Conservation (phyloP, 1,140 invertebrate species). For the Drosophila mayri region DNA sequence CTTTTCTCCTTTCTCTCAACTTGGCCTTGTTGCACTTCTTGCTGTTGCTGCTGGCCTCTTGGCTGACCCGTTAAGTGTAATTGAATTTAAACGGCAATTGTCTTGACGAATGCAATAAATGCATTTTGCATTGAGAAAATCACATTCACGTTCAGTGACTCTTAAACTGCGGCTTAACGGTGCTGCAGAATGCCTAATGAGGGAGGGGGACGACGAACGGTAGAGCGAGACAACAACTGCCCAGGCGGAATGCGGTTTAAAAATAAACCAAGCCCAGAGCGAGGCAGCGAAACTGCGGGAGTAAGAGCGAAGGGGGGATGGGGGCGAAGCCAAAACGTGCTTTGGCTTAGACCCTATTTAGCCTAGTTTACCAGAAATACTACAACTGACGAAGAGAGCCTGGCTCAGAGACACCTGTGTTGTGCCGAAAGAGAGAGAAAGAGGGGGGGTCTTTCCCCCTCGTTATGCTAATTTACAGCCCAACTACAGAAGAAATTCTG, state of each 20-base stretch:
- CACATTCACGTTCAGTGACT: conserved; percentile 42
- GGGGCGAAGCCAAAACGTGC: conserved; percentile 69
- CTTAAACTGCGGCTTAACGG: conserved; percentile 65
- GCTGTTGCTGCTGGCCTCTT: conserved; percentile 55
- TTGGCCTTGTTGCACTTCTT: conserved; percentile 39
- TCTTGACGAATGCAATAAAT: conserved; percentile 56
- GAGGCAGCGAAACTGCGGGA: conserved; percentile 5
- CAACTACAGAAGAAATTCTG: conserved; percentile 17
- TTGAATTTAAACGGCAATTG: conserved; percentile 75
- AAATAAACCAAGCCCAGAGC: conserved; percentile 71
- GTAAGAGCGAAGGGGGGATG: conserved; percentile 1
- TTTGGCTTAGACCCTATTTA: conserved; percentile 80
- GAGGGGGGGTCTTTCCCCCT: conserved; percentile 9
- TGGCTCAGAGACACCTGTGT: conserved; percentile 63
- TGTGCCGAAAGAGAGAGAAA: conserved; percentile 16
- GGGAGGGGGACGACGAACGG: conserved; percentile 11
- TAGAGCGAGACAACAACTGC: conserved; percentile 47
- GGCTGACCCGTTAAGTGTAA: conserved; percentile 66
- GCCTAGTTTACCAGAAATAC: conserved; percentile 67
- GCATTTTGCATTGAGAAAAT: conserved; percentile 48
- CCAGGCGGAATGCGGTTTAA: conserved; percentile 77
- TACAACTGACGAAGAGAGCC: conserved; percentile 39
- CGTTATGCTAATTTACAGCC: conserved; percentile 61
- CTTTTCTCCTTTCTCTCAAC: conserved; percentile 21
- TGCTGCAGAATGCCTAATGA: conserved; percentile 47